Evolutionary conservation across 2,888 invertebrate genomes (phyloP).

Genomic region (Erebia ligea): DNA sequence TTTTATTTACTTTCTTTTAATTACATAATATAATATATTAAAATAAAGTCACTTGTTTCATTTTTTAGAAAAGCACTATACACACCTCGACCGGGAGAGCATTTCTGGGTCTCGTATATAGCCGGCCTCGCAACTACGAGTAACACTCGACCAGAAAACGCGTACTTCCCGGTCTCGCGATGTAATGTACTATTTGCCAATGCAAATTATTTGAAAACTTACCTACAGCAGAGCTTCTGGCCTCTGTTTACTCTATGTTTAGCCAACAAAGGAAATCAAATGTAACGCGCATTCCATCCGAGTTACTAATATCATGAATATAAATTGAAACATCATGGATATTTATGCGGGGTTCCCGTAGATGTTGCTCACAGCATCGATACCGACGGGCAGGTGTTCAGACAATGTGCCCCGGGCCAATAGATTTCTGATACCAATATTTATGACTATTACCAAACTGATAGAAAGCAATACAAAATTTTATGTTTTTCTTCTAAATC

Average conservation of each 20-base stretch:
- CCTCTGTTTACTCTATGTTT: conserved; percentile 49
- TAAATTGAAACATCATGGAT: conserved; percentile 40
- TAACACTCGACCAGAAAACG: too few species aligned
- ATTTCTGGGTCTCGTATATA: too few species aligned
- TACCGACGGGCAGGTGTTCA: conserved; percentile 74
- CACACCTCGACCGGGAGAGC: too few species aligned
- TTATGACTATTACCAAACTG: conserved; percentile 76
- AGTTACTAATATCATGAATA: conserved; percentile 60
- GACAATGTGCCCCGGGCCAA: conserved; percentile 74
- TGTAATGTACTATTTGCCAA: too few species aligned
- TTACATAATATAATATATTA: too few species aligned
- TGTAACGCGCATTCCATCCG: conserved; percentile 68
- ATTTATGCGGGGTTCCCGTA: conserved; percentile 74
- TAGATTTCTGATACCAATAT: conserved; percentile 78
- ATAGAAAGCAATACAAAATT: conserved; percentile 63
- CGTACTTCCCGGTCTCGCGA: too few species aligned
- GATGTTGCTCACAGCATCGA: conserved; percentile 69
- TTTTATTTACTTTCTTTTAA: too few species aligned
- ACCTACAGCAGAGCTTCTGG: background rate
- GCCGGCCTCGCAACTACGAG: too few species aligned
- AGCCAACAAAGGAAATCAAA: conserved; percentile 78
- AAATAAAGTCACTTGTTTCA: too few species aligned
- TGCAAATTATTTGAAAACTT: background rate
- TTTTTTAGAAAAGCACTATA: too few species aligned
- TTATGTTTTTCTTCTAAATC: conserved; percentile 21